Conservation (phyloP, 2,113 vertebrate species). For the Xenopus tropicalis region DNA sequence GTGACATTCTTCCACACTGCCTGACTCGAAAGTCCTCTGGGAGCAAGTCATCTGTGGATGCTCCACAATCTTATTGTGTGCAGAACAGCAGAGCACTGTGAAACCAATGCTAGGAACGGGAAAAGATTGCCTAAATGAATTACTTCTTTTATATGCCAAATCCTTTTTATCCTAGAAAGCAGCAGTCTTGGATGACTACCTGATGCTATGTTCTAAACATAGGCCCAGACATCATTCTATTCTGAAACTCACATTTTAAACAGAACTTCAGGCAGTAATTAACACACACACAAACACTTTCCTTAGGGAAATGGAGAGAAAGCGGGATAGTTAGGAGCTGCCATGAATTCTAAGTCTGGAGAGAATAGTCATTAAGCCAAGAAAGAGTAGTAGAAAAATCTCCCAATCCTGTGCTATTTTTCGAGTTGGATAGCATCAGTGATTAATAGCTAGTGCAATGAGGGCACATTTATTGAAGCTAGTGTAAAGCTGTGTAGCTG, state of each 20-base stretch:
- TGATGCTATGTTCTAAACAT: not conserved
- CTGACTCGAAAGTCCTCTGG: slow-evolving; percentile 17
- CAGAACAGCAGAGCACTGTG: slow-evolving; percentile 15
- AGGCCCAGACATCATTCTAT: not conserved
- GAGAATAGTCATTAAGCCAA: not conserved
- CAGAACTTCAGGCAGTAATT: not conserved
- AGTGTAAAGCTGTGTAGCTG: too few relatives aligned
- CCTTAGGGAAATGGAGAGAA: not conserved
- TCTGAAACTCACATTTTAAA: not conserved
- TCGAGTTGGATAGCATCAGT: not conserved
- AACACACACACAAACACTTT: not conserved
- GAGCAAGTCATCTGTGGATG: slow-evolving; percentile 14
- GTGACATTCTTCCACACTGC: slow-evolving; percentile 20
- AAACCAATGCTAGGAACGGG: not conserved
- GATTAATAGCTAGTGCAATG: too few relatives aligned
- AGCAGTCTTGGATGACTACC: slow-evolving; percentile 2
- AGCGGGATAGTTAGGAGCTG: not conserved
- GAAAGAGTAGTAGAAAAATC: not conserved
- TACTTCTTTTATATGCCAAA: slow-evolving; percentile 9
- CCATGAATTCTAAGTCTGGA: not conserved
- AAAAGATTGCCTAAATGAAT: slow-evolving; percentile 5
- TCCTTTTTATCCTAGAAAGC: slow-evolving; percentile 9
- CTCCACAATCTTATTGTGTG: not conserved
- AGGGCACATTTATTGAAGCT: too few relatives aligned
- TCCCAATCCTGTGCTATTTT: not conserved